Conservation (phyloP, 2,797 vertebrate species). For the Sebastes trivittatus region DNA sequence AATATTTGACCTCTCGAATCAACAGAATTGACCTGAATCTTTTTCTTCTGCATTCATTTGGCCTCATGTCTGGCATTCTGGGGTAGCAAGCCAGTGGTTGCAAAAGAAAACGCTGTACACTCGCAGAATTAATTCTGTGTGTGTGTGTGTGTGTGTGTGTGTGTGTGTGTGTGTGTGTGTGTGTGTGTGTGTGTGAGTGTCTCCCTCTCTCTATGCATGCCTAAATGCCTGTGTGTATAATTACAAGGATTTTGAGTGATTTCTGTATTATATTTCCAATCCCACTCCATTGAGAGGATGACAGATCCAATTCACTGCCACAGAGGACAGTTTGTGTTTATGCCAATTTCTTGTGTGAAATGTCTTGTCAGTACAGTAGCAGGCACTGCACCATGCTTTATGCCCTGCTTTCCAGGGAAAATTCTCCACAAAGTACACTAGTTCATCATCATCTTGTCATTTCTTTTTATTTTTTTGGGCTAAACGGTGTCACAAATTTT, state of each 20-base stretch:
- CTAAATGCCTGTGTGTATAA: conserved; percentile 44
- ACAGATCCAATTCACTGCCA: conserved; percentile 62
- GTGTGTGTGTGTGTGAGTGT: not conserved
- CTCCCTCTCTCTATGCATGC: not conserved
- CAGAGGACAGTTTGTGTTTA: conserved; percentile 53
- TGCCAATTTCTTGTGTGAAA: conserved; percentile 55
- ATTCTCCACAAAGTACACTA: conserved; percentile 19
- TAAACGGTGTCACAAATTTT: conserved; percentile 7
- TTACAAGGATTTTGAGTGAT: conserved; percentile 59
- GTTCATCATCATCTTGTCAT: conserved; percentile 38
- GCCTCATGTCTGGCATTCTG: not conserved
- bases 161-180: not conserved
- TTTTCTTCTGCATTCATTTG: not conserved
- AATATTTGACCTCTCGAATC: conserved; percentile 31
- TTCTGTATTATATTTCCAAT: conserved; percentile 56
- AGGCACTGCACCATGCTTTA: conserved; percentile 19
- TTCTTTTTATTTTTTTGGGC: not conserved
- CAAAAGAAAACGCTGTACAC: not conserved
- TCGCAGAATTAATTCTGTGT: not conserved
- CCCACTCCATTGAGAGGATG: conserved; percentile 47
- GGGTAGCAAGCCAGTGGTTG: not conserved
- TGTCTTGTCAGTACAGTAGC: conserved; percentile 49
- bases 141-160: not conserved
- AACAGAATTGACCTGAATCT: conserved; percentile 10
- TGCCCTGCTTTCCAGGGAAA: conserved; percentile 25